Evolutionary conservation across 1,140 invertebrate genomes (phyloP), one percentile per base, ranked within the genome.

Genomic region (Drosophila eugracilis): DNA sequence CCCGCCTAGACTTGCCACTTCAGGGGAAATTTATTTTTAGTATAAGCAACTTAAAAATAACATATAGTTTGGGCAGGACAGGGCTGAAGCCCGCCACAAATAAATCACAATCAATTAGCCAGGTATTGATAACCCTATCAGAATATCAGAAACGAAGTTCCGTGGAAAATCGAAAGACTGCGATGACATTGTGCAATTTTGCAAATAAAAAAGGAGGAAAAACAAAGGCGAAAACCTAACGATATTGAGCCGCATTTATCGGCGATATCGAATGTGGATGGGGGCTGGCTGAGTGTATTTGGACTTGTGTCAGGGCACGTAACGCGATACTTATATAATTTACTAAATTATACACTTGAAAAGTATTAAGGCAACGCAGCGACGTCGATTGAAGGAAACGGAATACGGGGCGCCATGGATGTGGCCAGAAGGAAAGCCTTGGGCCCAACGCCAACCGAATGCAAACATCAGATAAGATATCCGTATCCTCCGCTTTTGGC

Each of bases 381-480:
- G 58, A 42, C 41, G 60, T 12, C 47, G 42, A 66, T 12, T 41
- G 42, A 66, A 58, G 69, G 74, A 71, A 72, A 76, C 54, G 57
- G 52, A 78, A 73, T 63, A 32, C 48, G 49, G 47, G 63, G 60
- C 62, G 65, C 65, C 65, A 67, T 67, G 65, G 65, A 67, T 67
- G 44, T 53, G 12, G 12, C 42, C 54, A 37, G 65, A 60, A 71
- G 37, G 62, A 42, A 57, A 67, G 71, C 75, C 76, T 89, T 89
- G 81, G 71, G 75, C 59, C 59, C 60, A 63, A 62, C 32, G 79
- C 14, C 60, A 36, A 65, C 24, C 85, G 84, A 89, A 79, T 77
- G 84, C 84, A 89, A 89, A 89, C 84, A 89, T 67, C 59, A 84
- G 84, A 89, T 89, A 89, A 89, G 84, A 89, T 89, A 89, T 89